phyloP scores from a whole-genome alignment of 30 jellyfish, hydroid and myxozoan species.

The Mastigias papua region DNA sequence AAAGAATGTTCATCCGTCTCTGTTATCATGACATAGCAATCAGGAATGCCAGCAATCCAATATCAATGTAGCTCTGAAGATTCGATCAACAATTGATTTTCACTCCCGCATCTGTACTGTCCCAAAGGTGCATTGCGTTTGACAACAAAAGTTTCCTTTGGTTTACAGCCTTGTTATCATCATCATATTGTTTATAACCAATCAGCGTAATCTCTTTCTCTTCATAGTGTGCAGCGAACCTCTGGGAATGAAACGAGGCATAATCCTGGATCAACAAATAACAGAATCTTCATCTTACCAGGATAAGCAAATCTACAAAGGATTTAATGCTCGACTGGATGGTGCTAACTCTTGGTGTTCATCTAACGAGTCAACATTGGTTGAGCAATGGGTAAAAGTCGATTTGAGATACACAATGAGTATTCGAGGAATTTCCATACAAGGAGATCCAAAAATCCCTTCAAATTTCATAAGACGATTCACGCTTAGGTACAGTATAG shows the following conservation, averaged over 20 bases:
- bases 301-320: background rate
- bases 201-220: too few species aligned
- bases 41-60: too few species aligned
- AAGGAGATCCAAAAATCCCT: constrained; percentile 53
- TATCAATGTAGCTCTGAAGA: too few species aligned
- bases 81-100: too few species aligned
- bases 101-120: too few species aligned
- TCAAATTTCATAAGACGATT: constrained; percentile 49
- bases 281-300: constrained; percentile 28
- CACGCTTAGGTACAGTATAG: constrained; percentile 51
- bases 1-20: too few species aligned
- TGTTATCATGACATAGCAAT: too few species aligned
- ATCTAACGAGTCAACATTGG: background rate
- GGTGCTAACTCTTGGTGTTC: constrained; percentile 63
- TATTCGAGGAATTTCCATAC: constrained; percentile 67
- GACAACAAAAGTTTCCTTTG: too few species aligned
- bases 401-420: constrained; percentile 56
- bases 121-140: too few species aligned
- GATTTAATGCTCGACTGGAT: constrained; percentile 65
- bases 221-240: constrained; percentile 65
- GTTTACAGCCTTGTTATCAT: too few species aligned
- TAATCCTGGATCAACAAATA: constrained; percentile 54
- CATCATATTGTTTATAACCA: too few species aligned
- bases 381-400: constrained; percentile 62
- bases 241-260: constrained; percentile 68